Evolutionary conservation across 2,888 invertebrate genomes (phyloP), one percentile per base, ranked within the genome.

Genomic region (Hyalella azteca): DNA sequence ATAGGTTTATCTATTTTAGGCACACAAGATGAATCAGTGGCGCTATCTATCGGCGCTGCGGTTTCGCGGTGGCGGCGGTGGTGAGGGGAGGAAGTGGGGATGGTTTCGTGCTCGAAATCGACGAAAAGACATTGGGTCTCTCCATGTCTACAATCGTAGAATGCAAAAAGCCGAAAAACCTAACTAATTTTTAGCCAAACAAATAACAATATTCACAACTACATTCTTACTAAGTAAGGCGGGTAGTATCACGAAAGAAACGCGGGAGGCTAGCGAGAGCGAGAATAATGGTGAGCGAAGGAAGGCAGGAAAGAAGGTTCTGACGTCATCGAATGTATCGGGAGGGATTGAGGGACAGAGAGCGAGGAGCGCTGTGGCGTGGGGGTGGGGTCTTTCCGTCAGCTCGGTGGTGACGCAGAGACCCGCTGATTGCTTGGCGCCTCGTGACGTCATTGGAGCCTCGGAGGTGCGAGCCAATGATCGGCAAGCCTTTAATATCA

Each of bases 31-130:
- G 66, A 66, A 66, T 66, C 66, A 66, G 19, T 9, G 19, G 29
- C 66, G 19, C 36, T 66, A 66, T 66, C 66, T 66, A 66, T 66
- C 66, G 66, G 66, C 32, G 66, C 66, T 7, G 4, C 36, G 66
- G 36, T 36, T 45, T 45, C 36, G 32, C 66, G 32, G 66, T 19
- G 36, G 36, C 22, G 32, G 66, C 66, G 13, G 36, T 29, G 60
- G 66, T 3, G 66, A 11, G 66, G 39, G 66, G 54, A n/a, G 22
- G 54, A 54, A 5, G 54, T 11, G 22, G 7, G 54, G 54, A 13
- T 11, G 32, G 66, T n/a, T 1, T 15, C 3, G 1, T 3, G 66
- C 36, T 13, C 19, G 36, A 66, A 7, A 66, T 66, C 66, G 36
- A 32, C 32, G 19, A 19, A 36, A 66, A 36, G 66, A 66, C 36